These are phyloP conservation scores for Myathropa florea DNA, from an alignment of 2,888 invertebrate species.

Conservation along the genomic window DNA sequence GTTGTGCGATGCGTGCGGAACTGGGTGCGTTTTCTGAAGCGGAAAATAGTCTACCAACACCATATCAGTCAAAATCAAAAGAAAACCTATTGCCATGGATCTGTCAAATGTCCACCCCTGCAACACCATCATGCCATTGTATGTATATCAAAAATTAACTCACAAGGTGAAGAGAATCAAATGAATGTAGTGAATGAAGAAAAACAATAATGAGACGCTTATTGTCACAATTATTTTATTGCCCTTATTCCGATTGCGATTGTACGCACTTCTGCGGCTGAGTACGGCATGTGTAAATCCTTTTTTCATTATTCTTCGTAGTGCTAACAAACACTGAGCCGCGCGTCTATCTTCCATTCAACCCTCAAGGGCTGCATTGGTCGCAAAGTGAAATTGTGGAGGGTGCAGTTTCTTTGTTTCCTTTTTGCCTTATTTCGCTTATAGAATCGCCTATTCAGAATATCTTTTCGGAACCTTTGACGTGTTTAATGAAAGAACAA, in stretches of 20 bases:
- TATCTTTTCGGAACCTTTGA: slow-evolving; percentile 57
- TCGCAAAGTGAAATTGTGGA: slow-evolving; percentile 31
- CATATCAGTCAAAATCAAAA: slow-evolving; percentile 38
- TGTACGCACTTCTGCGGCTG: slow-evolving; percentile 67
- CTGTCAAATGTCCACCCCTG: slow-evolving; percentile 56
- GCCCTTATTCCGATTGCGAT: slow-evolving; percentile 71
- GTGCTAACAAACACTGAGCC: slow-evolving; percentile 52
- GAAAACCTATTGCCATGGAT: slow-evolving; percentile 48
- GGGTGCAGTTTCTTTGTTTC: slow-evolving; percentile 58
- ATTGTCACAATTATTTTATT: slow-evolving; percentile 81
- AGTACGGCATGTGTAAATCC: slow-evolving; percentile 68
- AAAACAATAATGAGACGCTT: slow-evolving; percentile 80
- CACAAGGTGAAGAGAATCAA: slow-evolving; percentile 56
- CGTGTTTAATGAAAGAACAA: slow-evolving; percentile 71
- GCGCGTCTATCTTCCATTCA: slow-evolving; percentile 28
- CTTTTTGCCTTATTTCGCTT: slow-evolving; percentile 4
- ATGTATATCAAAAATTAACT: slow-evolving; percentile 44
- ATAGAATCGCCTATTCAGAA: slow-evolving; percentile 46
- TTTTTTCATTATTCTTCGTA: slow-evolving; percentile 63
- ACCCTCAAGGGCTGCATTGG: slow-evolving; percentile 46
- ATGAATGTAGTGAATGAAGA: slow-evolving; percentile 44
- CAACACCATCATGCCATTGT: slow-evolving; percentile 35
- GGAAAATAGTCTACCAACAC: slow-evolving; percentile 48
- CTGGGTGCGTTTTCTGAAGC: slow-evolving; percentile 47
- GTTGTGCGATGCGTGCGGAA: not conserved